Percentiles rank a stretch among this genome's conserved stretches.
phyloP scores from a whole-genome alignment of 2,888 invertebrate genomes.

The Phyllotreta striolata region DNA sequence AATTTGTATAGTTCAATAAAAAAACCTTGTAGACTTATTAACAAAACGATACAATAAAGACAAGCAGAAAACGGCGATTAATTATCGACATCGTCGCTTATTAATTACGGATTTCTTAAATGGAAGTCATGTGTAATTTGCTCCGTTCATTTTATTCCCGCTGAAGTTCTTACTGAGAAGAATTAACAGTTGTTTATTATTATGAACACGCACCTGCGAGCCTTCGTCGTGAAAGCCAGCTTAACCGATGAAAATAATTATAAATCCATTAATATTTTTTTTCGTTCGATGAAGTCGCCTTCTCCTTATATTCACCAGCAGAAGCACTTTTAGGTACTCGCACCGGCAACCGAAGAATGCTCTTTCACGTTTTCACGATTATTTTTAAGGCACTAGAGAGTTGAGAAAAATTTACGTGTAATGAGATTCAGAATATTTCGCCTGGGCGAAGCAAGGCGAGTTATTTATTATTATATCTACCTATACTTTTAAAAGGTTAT shows the following conservation, averaged over 20 bases:
- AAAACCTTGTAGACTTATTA: background rate
- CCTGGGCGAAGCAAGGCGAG: no score
- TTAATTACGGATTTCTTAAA: constrained; percentile 10
- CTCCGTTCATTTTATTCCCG: background rate
- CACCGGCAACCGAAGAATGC: constrained; percentile 24
- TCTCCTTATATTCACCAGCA: constrained; percentile 20
- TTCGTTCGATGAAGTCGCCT: constrained; percentile 12
- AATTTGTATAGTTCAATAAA: no score
- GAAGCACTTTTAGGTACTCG: constrained; percentile 26
- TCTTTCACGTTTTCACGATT: constrained; percentile 4
- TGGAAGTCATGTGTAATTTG: constrained; percentile 10
- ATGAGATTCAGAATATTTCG: no score
- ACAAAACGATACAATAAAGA: background rate
- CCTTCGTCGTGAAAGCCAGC: constrained; percentile 21
- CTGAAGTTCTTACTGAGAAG: background rate
- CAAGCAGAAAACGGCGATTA: background rate
- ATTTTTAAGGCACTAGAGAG: constrained; percentile 2
- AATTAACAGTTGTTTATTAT: constrained; percentile 13
- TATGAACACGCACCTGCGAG: constrained; percentile 20
- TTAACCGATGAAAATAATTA: constrained; percentile 20
- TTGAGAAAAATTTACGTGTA: background rate
- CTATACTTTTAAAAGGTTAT: no score
- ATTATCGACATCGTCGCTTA: constrained; percentile 8
- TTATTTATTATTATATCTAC: no score
- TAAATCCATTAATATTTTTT: constrained; percentile 26